Evolutionary conservation across 2,113 vertebrate species (phyloP).

Genomic region (Hiodon tergisus): DNA sequence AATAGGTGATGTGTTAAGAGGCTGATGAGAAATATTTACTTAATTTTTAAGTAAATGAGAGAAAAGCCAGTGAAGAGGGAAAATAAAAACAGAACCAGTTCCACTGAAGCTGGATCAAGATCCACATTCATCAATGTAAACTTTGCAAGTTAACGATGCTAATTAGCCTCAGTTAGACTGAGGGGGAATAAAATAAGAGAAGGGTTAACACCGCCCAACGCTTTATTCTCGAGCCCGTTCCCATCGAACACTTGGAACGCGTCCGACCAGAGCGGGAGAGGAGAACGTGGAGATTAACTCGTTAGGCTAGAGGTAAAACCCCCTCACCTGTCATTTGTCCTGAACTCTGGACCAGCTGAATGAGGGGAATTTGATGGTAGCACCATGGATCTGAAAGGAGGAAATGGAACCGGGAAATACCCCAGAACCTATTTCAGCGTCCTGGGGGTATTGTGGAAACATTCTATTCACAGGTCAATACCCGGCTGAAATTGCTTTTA

Average conservation of each 20-base stretch:
- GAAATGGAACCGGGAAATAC: constrained; percentile 64
- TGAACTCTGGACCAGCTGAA: constrained; percentile 71
- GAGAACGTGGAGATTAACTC: constrained; percentile 66
- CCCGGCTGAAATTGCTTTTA: constrained; percentile 91
- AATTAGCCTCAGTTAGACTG: constrained; percentile 91
- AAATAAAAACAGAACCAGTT: constrained; percentile 36
- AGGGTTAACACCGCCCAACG: constrained; percentile 59
- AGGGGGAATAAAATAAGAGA: constrained; percentile 61
- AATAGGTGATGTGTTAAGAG: constrained; percentile 52
- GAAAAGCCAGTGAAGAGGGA: constrained; percentile 11
- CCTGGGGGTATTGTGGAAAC: constrained; percentile 65
- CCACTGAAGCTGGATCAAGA: constrained; percentile 58
- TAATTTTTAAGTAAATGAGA: too few relatives aligned
- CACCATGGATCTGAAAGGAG: constrained; percentile 86
- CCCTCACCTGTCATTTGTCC: constrained; percentile 53
- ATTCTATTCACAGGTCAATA: constrained; percentile 70
- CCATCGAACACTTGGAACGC: constrained; percentile 61
- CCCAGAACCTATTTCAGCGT: constrained; percentile 85
- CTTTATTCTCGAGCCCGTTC: constrained; percentile 68
- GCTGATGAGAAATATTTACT: constrained; percentile 46
- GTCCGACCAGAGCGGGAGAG: constrained; percentile 61
- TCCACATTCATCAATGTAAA: constrained; percentile 75
- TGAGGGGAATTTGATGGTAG: constrained; percentile 89
- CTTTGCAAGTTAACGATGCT: constrained; percentile 71
- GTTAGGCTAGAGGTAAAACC: constrained; percentile 79